Percentiles rank a stretch among this genome's conserved stretches.
These are phyloP conservation scores for Autographa pulchrina DNA, from an alignment of 2,888 invertebrate genomes.

Conservation along the genomic window DNA sequence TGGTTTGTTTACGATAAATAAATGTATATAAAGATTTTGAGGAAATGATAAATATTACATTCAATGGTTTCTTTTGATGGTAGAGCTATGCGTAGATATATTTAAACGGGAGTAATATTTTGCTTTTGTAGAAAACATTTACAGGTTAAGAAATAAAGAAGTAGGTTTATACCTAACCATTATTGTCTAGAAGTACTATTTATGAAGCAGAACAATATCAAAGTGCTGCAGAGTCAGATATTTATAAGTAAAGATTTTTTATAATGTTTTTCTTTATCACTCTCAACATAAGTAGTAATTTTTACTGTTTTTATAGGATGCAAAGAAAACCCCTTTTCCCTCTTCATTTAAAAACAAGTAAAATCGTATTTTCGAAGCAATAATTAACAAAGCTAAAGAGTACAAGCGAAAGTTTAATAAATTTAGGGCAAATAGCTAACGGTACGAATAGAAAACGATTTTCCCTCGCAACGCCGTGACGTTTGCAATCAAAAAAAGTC, in stretches of 20 bases:
- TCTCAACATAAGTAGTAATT: no score
- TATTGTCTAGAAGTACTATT: no score
- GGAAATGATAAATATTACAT: neutral
- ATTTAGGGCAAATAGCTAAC: conserved; percentile 32
- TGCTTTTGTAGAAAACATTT: no score
- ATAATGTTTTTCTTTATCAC: no score
- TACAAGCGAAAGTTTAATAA: conserved; percentile 19
- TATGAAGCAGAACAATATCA: no score
- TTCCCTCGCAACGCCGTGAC: conserved; percentile 57
- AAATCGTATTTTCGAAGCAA: neutral
- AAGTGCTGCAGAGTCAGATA: no score
- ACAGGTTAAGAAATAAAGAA: no score
- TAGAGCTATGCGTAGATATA: neutral
- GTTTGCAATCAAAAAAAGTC: conserved; percentile 79
- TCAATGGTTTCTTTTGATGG: neutral
- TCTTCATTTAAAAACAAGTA: neutral
- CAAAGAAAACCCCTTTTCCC: no score
- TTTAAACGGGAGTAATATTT: no score
- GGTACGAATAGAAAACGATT: conserved; percentile 50
- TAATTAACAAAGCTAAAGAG: conserved; percentile 2
- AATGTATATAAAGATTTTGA: neutral
- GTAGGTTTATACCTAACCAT: no score
- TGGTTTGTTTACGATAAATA: conserved; percentile 2
- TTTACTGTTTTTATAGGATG: no score
- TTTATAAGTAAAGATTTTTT: no score